Conservation (phyloP, 2,888 invertebrate species). For the Pristionchus maxplancki region DNA sequence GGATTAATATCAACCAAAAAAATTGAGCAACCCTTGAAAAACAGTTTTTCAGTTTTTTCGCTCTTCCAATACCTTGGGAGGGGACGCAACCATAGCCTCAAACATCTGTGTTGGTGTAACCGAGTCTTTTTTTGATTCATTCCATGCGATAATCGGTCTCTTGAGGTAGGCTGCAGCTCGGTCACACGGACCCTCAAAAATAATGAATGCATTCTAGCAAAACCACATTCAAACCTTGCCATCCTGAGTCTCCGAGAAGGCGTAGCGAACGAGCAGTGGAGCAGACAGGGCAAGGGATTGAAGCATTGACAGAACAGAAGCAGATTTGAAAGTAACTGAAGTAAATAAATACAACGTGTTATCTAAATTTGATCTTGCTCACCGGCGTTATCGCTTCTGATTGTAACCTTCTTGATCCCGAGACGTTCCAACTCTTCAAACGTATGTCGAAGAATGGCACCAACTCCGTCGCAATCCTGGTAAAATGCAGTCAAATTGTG, state of each 20-base stretch:
- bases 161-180: neutral
- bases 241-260: neutral
- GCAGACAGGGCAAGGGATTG: neutral
- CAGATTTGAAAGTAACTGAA: neutral
- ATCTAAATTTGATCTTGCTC: too few relatives aligned
- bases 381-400: too few relatives aligned
- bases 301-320: neutral
- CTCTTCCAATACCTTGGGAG: neutral
- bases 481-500: neutral
- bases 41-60: too few relatives aligned
- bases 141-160: neutral
- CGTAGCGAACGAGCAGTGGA: neutral
- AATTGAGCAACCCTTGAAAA: neutral
- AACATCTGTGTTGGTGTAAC: neutral
- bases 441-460: neutral
- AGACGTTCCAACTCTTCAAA: neutral
- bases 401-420: neutral
- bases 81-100: neutral
- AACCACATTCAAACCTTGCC: neutral
- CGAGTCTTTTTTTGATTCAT: neutral
- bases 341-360: too few relatives aligned
- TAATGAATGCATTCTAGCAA: neutral
- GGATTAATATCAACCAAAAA: neutral
- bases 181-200: slow-evolving; percentile 1
- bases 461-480: neutral